These are phyloP conservation scores for Drosophila colorata DNA, from an alignment of 2,888 invertebrate species.

Conservation along the genomic window DNA sequence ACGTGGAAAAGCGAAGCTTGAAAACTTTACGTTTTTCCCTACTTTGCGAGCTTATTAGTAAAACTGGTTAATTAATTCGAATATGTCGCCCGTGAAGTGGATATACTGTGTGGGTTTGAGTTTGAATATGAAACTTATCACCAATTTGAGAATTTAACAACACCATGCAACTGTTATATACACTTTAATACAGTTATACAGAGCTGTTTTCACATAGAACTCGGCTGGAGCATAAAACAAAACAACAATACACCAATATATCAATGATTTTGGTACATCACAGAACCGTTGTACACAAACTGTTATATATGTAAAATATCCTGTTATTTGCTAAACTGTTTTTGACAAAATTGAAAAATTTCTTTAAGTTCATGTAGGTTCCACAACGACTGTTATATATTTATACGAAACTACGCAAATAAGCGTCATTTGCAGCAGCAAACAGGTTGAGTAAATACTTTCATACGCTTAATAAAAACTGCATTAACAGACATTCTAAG, in stretches of 20 bases:
- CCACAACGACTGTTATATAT: not conserved
- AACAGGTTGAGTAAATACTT: no score
- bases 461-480: no score
- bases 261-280: not conserved
- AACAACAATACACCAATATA: no score
- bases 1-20: constrained; percentile 1
- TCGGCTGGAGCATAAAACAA: no score
- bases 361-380: no score
- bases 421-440: no score
- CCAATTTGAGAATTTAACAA: not conserved
- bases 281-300: not conserved
- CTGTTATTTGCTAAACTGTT: no score
- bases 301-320: no score
- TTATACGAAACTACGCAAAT: no score
- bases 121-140: constrained; percentile 1
- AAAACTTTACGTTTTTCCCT: constrained; percentile 40
- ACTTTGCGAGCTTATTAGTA: constrained; percentile 57
- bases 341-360: no score
- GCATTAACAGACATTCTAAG: no score
- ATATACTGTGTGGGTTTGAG: not conserved
- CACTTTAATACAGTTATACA: not conserved
- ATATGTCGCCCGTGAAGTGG: constrained; percentile 34
- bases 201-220: no score
- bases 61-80: constrained; percentile 72
- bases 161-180: not conserved